Conservation (phyloP, 2,797 vertebrate genomes). For the Scolopax bukidnonensis region DNA sequence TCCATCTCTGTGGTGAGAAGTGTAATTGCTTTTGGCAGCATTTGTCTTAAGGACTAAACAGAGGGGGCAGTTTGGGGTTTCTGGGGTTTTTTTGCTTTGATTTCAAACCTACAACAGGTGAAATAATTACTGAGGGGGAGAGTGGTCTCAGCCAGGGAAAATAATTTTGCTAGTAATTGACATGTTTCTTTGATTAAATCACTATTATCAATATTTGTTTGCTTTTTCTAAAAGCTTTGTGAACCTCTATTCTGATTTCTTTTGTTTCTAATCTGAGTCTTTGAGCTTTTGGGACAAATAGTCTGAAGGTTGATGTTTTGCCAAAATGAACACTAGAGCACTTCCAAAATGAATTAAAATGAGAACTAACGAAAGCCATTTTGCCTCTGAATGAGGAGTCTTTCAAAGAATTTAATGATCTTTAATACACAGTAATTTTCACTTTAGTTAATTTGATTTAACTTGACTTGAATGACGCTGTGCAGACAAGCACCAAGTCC, state of each 20-base stretch:
- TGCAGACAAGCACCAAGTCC: neutral
- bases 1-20: neutral
- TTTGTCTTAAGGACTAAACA: slow-evolving; percentile 27
- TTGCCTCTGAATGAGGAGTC: slow-evolving; percentile 45
- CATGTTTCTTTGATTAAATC: slow-evolving; percentile 35
- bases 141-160: slow-evolving; percentile 6
- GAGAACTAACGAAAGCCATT: slow-evolving; percentile 49
- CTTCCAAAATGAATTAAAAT: slow-evolving; percentile 46
- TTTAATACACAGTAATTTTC: slow-evolving; percentile 54
- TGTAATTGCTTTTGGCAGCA: neutral
- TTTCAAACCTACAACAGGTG: slow-evolving; percentile 26
- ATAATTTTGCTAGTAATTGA: slow-evolving; percentile 54
- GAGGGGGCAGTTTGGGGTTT: neutral
- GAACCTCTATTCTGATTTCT: slow-evolving; percentile 20
- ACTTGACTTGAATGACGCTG: slow-evolving; percentile 16
- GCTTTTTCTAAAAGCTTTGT: slow-evolving; percentile 42
- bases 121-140: slow-evolving; percentile 12
- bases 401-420: slow-evolving; percentile 60
- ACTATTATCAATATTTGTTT: slow-evolving; percentile 49
- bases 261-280: slow-evolving; percentile 44
- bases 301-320: slow-evolving; percentile 52
- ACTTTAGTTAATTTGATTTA: slow-evolving; percentile 57
- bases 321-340: slow-evolving; percentile 39
- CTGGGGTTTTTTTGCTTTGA: neutral
- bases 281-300: slow-evolving; percentile 50